These are phyloP conservation scores for Drosophila neonasuta DNA, from an alignment of 2,888 invertebrate genomes.

Conservation along the genomic window DNA sequence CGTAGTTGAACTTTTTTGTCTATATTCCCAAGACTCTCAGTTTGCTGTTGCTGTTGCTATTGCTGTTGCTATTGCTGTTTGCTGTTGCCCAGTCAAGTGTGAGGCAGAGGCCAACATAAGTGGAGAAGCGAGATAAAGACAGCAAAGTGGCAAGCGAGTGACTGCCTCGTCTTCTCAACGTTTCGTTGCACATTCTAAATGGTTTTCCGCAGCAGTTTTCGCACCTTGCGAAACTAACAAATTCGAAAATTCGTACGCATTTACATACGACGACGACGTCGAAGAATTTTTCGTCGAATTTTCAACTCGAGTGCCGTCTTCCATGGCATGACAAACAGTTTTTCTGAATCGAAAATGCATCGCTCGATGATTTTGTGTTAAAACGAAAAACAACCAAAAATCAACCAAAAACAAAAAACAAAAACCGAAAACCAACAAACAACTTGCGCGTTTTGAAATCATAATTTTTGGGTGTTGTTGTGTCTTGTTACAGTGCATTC, in stretches of 20 bases:
- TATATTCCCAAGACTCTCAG: slow-evolving; percentile 34
- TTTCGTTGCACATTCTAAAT: slow-evolving; percentile 81
- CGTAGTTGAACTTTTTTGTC: slow-evolving; percentile 39
- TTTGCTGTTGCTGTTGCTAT: slow-evolving; percentile 26
- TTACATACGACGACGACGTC: slow-evolving; percentile 52
- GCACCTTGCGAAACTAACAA: slow-evolving; percentile 68
- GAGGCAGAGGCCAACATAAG: slow-evolving; percentile 36
- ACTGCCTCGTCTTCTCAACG: slow-evolving; percentile 67
- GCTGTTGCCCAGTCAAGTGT: slow-evolving; percentile 68
- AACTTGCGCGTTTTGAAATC: slow-evolving; percentile 65
- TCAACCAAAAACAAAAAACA: slow-evolving; percentile 13
- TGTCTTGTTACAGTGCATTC: slow-evolving; percentile 72
- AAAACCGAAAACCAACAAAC: slow-evolving; percentile 19
- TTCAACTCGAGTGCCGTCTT: slow-evolving; percentile 63
- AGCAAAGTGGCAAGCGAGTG: slow-evolving; percentile 33
- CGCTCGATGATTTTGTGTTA: slow-evolving; percentile 66
- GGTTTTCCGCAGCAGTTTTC: slow-evolving; percentile 74
- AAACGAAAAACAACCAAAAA: slow-evolving; percentile 31
- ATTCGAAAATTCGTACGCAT: slow-evolving; percentile 66
- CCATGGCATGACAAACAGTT: slow-evolving; percentile 71
- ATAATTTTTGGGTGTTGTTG: slow-evolving; percentile 63
- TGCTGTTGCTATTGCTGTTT: slow-evolving; percentile 41
- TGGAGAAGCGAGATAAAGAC: slow-evolving; percentile 14
- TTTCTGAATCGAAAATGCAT: slow-evolving; percentile 54
- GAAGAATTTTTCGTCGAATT: slow-evolving; percentile 48